Evolutionary conservation across 2,888 invertebrate species (phyloP).

Genomic region (Caenorhabditis wallacei): DNA sequence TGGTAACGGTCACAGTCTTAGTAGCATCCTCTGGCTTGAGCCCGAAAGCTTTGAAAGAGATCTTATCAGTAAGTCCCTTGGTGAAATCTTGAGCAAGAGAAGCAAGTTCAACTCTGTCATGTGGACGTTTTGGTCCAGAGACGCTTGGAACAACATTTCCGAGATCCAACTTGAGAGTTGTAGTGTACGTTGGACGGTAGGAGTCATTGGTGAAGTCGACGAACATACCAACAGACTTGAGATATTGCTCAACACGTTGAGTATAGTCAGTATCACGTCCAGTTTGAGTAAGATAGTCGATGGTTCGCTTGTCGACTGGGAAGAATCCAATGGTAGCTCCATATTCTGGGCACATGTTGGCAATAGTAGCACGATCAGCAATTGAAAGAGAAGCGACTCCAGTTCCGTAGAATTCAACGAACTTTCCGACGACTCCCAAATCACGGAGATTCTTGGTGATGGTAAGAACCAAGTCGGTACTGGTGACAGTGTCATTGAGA

Average conservation of each 20-base stretch:
- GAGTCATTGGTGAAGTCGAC: constrained; percentile 88
- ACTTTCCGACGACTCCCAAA: constrained; percentile 97
- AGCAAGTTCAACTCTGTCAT: constrained; percentile 90
- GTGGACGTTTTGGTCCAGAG: constrained; percentile 97
- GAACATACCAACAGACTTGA: constrained; percentile 90
- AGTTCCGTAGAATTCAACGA: constrained; percentile 98
- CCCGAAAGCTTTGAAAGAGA: constrained; percentile 85
- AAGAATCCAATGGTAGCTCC: constrained; percentile 89
- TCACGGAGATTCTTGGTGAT: constrained; percentile 96
- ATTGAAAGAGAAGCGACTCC: constrained; percentile 94
- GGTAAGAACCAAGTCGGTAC: constrained; percentile 96
- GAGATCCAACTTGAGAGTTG: constrained; percentile 90
- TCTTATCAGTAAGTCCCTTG: constrained; percentile 91
- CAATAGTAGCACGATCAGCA: constrained; percentile 95
- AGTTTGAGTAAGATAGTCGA: constrained; percentile 79
- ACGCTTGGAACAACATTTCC: constrained; percentile 93
- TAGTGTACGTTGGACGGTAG: constrained; percentile 80
- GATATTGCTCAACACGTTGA: constrained; percentile 87
- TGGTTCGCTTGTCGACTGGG: constrained; percentile 80
- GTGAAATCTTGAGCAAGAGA: constrained; percentile 94
- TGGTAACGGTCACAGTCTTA: constrained; percentile 71
- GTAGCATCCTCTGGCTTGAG: constrained; percentile 75
- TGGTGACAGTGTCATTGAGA: constrained; percentile 91
- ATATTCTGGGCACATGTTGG: constrained; percentile 99
- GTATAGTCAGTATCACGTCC: constrained; percentile 76